Base-by-base conservation (phyloP, 2,113 vertebrate genomes). In the Myiagra hebetior region DNA sequence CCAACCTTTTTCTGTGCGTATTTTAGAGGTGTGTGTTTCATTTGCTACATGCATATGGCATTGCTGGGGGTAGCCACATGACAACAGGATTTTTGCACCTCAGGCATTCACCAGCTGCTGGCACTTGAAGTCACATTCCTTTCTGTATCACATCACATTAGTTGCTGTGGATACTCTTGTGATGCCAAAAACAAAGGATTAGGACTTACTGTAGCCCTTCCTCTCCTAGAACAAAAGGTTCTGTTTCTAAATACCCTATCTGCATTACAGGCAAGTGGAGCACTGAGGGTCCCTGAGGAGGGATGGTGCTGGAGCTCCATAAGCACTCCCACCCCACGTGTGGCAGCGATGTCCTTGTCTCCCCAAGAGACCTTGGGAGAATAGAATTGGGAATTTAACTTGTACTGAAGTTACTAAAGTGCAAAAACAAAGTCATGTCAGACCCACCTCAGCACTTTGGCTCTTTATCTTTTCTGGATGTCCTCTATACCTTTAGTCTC, bases 111-210 rank as follows among this genome's bases (percentile, higher is more conserved):
- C 91, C 82, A 91, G 49, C 92, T 94, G 62, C 89, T 95, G 95
- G 91, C 95, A 83, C 59, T 91, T 42, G 47, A 85, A 97, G 79
- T 94, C 91, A 91, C 95, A 96, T 97, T 97, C 96, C 93, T 95
- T 97, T 97, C 92, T 80, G 70, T 95, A 95, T 77, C 92, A 94
- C 84, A 95, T 96, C 95, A 97, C 33, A 69, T 79, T 62, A 89
- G 95, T 97, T 96, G 94, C 94, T 75, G 52, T 96, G 97, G 97
- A 96, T 96, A 97, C 92, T 37, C 81, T 85, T 96, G 93, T 96
- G 96, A 96, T 97, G 96, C 93, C 76, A 89, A 88, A 97, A 97
- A 96, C 95, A 97, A 65, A 96, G 73, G 89, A 94, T 92, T 94
- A 97, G 79, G 88, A 23, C 4, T 93, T 57, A 41, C 42, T 87